phyloP scores from a whole-genome alignment of 1,140 invertebrate species.

The Lepeophtheirus salmonis region DNA sequence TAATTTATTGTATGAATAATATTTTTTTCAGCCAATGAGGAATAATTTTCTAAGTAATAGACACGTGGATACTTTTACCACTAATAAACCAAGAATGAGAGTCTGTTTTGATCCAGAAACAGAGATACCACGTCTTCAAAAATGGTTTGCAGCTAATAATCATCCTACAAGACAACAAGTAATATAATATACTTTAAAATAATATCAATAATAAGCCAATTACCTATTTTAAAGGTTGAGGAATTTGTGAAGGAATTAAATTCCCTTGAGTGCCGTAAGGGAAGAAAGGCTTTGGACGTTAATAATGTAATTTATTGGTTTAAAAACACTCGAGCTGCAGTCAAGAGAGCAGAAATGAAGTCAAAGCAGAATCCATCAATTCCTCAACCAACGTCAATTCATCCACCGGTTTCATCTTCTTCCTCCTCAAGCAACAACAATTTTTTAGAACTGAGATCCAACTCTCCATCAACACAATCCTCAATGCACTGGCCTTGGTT shows the following conservation, averaged over 20 bases:
- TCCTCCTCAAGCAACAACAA: constrained; percentile 2
- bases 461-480: background rate
- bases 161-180: constrained; percentile 68
- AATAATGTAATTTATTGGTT: constrained; percentile 99
- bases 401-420: background rate
- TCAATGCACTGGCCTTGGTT: background rate
- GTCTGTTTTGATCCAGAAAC: constrained; percentile 86
- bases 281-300: constrained; percentile 76
- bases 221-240: constrained; percentile 49
- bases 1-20: no score
- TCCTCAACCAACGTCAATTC: background rate
- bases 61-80: background rate
- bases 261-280: constrained; percentile 66
- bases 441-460: background rate
- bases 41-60: background rate
- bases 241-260: constrained; percentile 85
- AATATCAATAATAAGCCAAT: background rate
- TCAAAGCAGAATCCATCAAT: constrained; percentile 17
- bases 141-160: constrained; percentile 86
- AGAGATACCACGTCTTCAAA: constrained; percentile 76
- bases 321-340: constrained; percentile 80
- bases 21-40: background rate
- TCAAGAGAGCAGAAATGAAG: constrained; percentile 43
- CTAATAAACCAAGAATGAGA: constrained; percentile 58
- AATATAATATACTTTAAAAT: constrained; percentile 17